Evolutionary conservation across 2,888 invertebrate species (phyloP), one percentile per base, ranked within the genome.

Genomic region (Diaperis boleti): DNA sequence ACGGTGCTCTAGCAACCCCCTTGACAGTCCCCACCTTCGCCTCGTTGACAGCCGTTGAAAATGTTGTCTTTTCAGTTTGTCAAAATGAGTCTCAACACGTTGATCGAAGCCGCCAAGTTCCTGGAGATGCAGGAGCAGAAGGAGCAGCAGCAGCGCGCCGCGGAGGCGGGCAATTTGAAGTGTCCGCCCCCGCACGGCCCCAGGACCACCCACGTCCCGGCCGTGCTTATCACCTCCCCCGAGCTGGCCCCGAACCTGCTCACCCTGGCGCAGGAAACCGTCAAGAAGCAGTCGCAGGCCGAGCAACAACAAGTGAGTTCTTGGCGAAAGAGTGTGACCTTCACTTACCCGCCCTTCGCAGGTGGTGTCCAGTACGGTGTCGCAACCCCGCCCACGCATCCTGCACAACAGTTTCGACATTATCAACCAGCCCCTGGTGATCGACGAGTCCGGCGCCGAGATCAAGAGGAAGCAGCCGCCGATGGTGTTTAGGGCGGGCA

Each of bases 71-170:
- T 45, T 18, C 44, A 60, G 55, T 42, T 14, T 14, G 31, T 52
- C 57, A 70, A 68, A 60, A 85, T 83, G 82, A 91, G 90, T 86
- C 85, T 92, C 83, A 91, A 91, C 83, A 92, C 92, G 79, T 86
- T 94, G 77, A 84, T 94, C 79, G 92, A 92, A 85, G 94, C 94
- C 79, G 94, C 93, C 76, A 88, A 89, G 82, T 94, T 88, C 86
- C 86, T 94, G 82, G 93, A 94, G 85, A 88, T 89, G 82, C 89
- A 90, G 85, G 90, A 92, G 82, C 79, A 77, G 75, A 37, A 52
- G 35, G 52, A 52, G 14, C 52, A 82, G 76, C 77, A 84, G 83
- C 81, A 85, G 84, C 72, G 47, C 7, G 45, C 44, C 8, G 29
- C 50, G 3, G 52, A 31, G n/a, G 56, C 56, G 15, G 33, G 26